Conservation (phyloP, 92 coral and sea anemone genomes). For the Epizoanthus ramosus region DNA sequence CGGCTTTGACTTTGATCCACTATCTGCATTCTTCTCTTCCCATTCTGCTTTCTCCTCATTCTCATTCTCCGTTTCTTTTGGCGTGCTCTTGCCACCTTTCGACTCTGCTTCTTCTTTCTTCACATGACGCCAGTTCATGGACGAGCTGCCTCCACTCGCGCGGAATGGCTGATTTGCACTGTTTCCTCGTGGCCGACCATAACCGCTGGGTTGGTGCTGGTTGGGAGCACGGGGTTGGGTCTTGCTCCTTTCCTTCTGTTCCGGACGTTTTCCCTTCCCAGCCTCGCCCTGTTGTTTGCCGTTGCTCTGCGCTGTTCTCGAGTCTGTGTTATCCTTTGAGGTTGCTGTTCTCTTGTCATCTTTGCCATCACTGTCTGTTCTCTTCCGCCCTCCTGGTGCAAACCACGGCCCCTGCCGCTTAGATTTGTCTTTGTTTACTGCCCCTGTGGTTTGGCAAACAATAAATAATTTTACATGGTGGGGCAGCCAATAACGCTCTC, state of each 20-base stretch:
- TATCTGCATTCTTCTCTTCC: constrained; percentile 37
- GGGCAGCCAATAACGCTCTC: background rate
- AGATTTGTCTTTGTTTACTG: constrained; percentile 46
- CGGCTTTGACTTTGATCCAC: constrained; percentile 16
- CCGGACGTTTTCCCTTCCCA: constrained; percentile 40
- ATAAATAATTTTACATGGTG: background rate
- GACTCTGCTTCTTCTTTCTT: constrained; percentile 2
- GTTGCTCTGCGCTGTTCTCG: background rate
- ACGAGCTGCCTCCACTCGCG: constrained; percentile 76
- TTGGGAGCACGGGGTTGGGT: constrained; percentile 57
- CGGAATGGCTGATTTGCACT: constrained; percentile 61
- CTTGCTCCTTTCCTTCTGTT: constrained; percentile 64
- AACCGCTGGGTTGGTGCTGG: constrained; percentile 29
- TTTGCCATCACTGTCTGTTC: constrained; percentile 70
- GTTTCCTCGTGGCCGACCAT: constrained; percentile 58
- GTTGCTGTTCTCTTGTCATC: constrained; percentile 51
- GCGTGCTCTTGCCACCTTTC: constrained; percentile 36
- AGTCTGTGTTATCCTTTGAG: too few relatives aligned
- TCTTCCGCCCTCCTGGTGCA: constrained; percentile 57
- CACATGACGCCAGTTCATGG: constrained; percentile 80
- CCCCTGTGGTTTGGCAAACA: constrained; percentile 26
- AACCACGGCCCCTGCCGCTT: constrained; percentile 79
- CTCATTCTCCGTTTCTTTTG: constrained; percentile 27
- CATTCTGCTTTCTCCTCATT: constrained; percentile 43
- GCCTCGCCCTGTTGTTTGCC: constrained; percentile 28